Percentiles rank a stretch among this genome's conserved stretches.
These are phyloP conservation scores for Polylopha cassiicola DNA, from an alignment of 2,888 invertebrate genomes.

Conservation along the genomic window DNA sequence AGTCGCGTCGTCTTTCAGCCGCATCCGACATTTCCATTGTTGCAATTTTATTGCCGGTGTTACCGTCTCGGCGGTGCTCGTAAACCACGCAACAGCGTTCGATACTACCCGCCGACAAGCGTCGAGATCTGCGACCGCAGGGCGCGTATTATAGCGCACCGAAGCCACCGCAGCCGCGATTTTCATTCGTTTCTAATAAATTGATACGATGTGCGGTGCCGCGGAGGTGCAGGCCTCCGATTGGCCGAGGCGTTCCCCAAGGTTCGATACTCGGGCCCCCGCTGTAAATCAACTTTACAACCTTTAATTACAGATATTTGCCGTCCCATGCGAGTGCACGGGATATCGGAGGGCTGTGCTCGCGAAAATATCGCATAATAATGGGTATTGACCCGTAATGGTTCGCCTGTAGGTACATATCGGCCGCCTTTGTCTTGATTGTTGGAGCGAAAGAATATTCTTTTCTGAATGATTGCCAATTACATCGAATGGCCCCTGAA, in stretches of 20 bases:
- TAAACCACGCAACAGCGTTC: conserved; percentile 68
- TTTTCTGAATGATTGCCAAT: conserved; percentile 75
- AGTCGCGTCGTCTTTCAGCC: conserved; percentile 68
- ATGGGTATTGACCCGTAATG: conserved; percentile 76
- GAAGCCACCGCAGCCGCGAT: conserved; percentile 70
- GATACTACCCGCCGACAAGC: conserved; percentile 64
- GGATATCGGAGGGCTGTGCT: conserved; percentile 72
- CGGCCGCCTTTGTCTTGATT: conserved; percentile 75
- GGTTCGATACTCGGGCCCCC: conserved; percentile 64
- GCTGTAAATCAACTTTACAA: conserved; percentile 77
- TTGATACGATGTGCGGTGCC: conserved; percentile 65
- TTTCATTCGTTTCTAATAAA: conserved; percentile 76
- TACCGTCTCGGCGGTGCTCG: conserved; percentile 68
- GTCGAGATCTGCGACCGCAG: conserved; percentile 66
- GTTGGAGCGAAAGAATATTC: conserved; percentile 69
- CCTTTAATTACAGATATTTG: conserved; percentile 78
- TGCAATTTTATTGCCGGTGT: conserved; percentile 74
- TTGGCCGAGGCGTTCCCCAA: conserved; percentile 67
- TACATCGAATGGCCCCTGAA: conserved; percentile 74
- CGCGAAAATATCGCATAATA: conserved; percentile 77
- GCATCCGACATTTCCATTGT: conserved; percentile 74
- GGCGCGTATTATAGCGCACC: conserved; percentile 59
- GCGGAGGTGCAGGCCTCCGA: conserved; percentile 45
- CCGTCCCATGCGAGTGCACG: conserved; percentile 71
- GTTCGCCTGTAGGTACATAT: conserved; percentile 71